Percentiles rank a stretch among this genome's conserved stretches.
These are phyloP conservation scores for Microcebus tavaratra DNA, from an alignment of 2,113 vertebrate genomes.

Conservation along the genomic window DNA sequence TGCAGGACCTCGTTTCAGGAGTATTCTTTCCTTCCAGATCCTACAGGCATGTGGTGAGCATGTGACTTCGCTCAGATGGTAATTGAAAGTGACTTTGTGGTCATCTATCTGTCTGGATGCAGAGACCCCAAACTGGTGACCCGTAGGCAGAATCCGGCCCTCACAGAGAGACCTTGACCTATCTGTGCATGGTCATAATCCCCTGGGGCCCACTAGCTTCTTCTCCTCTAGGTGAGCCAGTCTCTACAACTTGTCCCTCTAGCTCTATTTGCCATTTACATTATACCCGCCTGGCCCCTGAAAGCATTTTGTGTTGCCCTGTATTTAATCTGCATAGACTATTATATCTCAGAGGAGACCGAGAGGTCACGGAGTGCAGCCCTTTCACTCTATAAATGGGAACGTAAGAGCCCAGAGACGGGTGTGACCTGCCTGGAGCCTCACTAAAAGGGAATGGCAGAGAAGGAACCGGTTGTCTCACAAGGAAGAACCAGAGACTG, in stretches of 20 bases:
- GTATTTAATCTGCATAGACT: background rate
- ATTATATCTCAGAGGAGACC: background rate
- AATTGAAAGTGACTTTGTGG: conserved; percentile 56
- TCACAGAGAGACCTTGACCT: background rate
- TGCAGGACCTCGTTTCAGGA: conserved; percentile 9
- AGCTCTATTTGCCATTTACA: background rate
- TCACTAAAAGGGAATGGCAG: background rate
- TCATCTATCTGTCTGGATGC: conserved; percentile 28
- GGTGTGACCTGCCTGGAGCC: background rate
- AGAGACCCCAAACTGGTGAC: background rate
- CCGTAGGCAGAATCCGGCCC: background rate
- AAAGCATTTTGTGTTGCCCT: background rate
- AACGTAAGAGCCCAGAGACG: background rate
- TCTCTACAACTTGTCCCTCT: background rate
- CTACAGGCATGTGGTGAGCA: conserved; percentile 3
- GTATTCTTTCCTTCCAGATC: background rate
- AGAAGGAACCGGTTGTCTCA: background rate
- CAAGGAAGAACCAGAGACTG: background rate
- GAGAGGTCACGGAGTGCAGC: background rate
- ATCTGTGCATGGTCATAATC: background rate
- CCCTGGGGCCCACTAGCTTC: too few species aligned
- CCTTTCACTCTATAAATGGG: background rate
- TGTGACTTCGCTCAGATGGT: background rate
- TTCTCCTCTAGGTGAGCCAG: background rate
- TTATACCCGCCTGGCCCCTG: background rate